Evolutionary conservation across 2,888 invertebrate species (phyloP), one percentile per base, ranked within the genome.

Genomic region (Acanthoscelides obtectus): DNA sequence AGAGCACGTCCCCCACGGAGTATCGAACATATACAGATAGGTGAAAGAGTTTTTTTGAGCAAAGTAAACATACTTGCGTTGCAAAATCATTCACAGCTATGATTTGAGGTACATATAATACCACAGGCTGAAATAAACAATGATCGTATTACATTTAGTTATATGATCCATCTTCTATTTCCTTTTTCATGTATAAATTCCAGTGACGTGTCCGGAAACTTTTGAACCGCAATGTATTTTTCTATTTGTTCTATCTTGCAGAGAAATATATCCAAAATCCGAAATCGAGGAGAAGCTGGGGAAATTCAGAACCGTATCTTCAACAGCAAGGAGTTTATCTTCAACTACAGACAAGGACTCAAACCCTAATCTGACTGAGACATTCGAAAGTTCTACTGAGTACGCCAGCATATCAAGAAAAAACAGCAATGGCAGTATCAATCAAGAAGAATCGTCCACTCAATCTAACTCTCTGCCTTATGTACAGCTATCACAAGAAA

Each of bases 231-330:
- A 5, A 22, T 67, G 19, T 25, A n/a, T 71, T 81, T 81, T 72
- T n/a, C n/a, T n/a, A n/a, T n/a, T n/a, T n/a, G n/a, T n/a, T n/a
- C n/a, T n/a, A n/a, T n/a, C n/a, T 68, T 68, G 22, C 76, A 87
- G 89, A 45, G 90, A 90, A 79, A 83, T 88, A 17, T 90, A 89
- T 83, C 91, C 91, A 0, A 91, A 90, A 81, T 84, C 87, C 12
- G 89, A 89, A 72, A 84, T 89, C 5, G 91, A 91, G 80, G 87
- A 87, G 73, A 85, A 84, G 75, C 83, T 90, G 2, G 91, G 91
- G 0, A 89, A 90, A 80, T 90, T 91, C 79, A 87, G 89, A 19
- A 89, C 89, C 0, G 90, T 90, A 0, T 88, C 85, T 17, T 85
- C 83, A 3, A 82, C 83, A 17, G 79, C 78, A 17, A 72, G 79